phyloP scores from a whole-genome alignment of 1,140 invertebrate genomes.

The Cherax quadricarinatus region DNA sequence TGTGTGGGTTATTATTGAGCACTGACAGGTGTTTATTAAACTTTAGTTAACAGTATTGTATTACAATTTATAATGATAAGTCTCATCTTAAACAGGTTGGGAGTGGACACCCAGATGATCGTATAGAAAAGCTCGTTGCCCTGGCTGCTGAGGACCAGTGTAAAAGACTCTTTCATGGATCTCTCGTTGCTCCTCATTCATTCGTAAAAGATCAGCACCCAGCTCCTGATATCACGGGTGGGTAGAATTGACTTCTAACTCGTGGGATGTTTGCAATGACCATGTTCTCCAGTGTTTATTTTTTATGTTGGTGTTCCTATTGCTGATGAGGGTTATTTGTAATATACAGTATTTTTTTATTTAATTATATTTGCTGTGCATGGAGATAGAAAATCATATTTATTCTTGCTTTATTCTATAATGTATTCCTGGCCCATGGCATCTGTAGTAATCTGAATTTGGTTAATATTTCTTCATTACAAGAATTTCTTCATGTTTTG shows the following conservation, averaged over 20 bases:
- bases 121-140: constrained; percentile 49
- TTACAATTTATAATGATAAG: no score
- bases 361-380: no score
- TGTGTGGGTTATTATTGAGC: no score
- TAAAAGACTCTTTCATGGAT: constrained; percentile 52
- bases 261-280: background rate
- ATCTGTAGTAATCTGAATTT: no score
- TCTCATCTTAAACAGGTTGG: background rate
- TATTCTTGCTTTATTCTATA: no score
- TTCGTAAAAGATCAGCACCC: constrained; percentile 34
- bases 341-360: background rate
- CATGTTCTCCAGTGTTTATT: background rate
- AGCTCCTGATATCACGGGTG: constrained; percentile 39
- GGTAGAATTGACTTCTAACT: background rate
- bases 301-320: background rate
- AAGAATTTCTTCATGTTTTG: no score
- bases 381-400: no score
- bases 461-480: no score
- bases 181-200: constrained; percentile 36
- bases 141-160: constrained; percentile 59
- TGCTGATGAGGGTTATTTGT: background rate
- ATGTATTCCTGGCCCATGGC: no score
- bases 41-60: no score
- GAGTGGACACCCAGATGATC: constrained; percentile 20
- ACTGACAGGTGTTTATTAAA: no score